Conservation (phyloP, 1,140 invertebrate genomes). For the Atta colombica region DNA sequence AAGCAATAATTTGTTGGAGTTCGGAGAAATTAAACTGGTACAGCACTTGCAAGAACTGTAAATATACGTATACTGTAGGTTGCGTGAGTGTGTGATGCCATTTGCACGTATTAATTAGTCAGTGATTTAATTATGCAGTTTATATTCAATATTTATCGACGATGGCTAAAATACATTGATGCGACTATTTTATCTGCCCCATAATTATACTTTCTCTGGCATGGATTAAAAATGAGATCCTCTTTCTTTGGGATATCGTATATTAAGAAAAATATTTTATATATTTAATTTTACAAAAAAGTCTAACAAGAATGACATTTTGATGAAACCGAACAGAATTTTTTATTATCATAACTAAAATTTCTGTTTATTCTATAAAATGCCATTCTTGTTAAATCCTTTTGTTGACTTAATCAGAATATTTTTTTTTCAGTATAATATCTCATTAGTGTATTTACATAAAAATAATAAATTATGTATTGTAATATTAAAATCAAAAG, state of each 20-base stretch:
- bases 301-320: too few relatives aligned
- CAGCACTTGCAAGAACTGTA: constrained; percentile 6
- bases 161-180: neutral
- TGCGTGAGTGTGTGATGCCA: neutral
- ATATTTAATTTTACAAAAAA: too few relatives aligned
- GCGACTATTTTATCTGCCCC: neutral
- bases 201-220: neutral
- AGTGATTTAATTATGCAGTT: constrained; percentile 24
- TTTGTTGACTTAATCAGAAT: too few relatives aligned
- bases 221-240: neutral
- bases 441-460: neutral
- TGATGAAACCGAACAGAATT: too few relatives aligned
- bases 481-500: neutral
- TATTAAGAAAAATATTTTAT: neutral
- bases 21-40: constrained; percentile 37
- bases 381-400: too few relatives aligned
- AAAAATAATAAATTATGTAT: neutral
- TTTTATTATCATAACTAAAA: too few relatives aligned
- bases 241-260: neutral
- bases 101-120: constrained; percentile 46
- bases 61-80: neutral
- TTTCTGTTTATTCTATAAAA: too few relatives aligned
- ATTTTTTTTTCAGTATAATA: too few relatives aligned
- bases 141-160: neutral
- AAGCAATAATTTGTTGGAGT: constrained; percentile 53